Evolutionary conservation across 1,140 invertebrate genomes (phyloP), one percentile per base, ranked within the genome.

Genomic region (Drosophila subpulchrella): DNA sequence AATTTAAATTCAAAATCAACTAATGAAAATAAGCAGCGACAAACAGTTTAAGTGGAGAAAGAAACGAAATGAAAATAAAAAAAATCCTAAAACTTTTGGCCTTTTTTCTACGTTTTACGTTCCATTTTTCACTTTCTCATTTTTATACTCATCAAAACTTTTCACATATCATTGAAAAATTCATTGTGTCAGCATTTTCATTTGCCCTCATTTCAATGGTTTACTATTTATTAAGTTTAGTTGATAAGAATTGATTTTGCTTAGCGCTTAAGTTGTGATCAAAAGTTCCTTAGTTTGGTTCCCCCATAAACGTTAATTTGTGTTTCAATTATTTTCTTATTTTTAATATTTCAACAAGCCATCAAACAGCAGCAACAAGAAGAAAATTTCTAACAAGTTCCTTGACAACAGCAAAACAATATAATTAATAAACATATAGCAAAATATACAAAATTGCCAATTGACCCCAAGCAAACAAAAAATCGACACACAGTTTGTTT

Each of bases 281-380:
- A 78, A 84, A 91, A 91, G 88, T 91, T 91, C 88, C 88, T 91
- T 89, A 84, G 66, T 84, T 91, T 91, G 79, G 83, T 80, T 91
- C 80, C 79, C 79, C 81, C 63, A 56, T 71, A 56, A 63, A 59
- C 70, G 61, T 82, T 72, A 68, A 77, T 70, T 75, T 89, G 57
- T 71, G 61, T 57, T 68, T 76, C 65, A 90, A 81, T 77, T 73
- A 66, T 78, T 83, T 75, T 62, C 80, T 78, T 71, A 79, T 71
- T 79, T 81, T 75, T 72, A 71, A 72, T 66, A 63, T 72, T 81
- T 70, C 59, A 78, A 77, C 61, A 86, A 72, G 84, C 84, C 84
- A 86, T 86, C 78, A 67, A 76, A 66, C 60, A 78, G 85, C 85
- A 85, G 27, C 65, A 85, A 86, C 84, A 75, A 58, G 50, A 76